These are phyloP conservation scores for Plemyria rubiginata DNA, from an alignment of 2,888 invertebrate species.

Conservation along the genomic window DNA sequence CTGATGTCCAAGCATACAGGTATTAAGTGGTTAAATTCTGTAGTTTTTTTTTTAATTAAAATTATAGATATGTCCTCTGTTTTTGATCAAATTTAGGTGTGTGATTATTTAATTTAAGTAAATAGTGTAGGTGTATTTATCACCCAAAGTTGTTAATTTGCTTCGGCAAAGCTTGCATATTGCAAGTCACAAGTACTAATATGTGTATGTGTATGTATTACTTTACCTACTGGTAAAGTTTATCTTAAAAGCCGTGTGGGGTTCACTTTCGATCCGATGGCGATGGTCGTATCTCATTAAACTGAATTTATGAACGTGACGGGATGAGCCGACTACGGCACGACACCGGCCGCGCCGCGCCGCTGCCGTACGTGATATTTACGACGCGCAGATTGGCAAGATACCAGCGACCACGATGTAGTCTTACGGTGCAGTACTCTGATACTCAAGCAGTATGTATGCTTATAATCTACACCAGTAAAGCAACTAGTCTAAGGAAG, in stretches of 20 bases:
- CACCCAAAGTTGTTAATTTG: neutral
- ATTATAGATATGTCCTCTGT: too few species aligned
- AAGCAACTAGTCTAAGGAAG: too few species aligned
- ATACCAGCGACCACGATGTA: constrained; percentile 52
- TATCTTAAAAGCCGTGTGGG: constrained; percentile 23
- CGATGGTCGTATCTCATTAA: constrained; percentile 80
- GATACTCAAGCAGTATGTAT: constrained; percentile 15
- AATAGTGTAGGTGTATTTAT: too few species aligned
- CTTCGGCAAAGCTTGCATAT: too few species aligned
- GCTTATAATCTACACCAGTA: neutral
- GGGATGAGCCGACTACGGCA: constrained; percentile 68
- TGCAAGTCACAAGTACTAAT: too few species aligned
- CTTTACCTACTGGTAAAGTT: neutral
- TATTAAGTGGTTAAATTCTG: too few species aligned
- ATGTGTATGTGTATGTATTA: too few species aligned
- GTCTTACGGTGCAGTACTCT: constrained; percentile 33
- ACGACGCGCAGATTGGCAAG: constrained; percentile 70
- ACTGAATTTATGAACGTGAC: constrained; percentile 80
- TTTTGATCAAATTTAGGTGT: too few species aligned
- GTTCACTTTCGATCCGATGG: constrained; percentile 69
- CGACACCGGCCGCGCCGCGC: constrained; percentile 54
- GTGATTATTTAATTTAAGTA: too few species aligned
- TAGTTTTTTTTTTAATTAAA: too few species aligned
- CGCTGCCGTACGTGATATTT: constrained; percentile 66
- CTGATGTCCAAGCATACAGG: too few species aligned